These are phyloP conservation scores for Cettia cetti DNA, from an alignment of 2,113 vertebrate genomes.

Conservation along the genomic window DNA sequence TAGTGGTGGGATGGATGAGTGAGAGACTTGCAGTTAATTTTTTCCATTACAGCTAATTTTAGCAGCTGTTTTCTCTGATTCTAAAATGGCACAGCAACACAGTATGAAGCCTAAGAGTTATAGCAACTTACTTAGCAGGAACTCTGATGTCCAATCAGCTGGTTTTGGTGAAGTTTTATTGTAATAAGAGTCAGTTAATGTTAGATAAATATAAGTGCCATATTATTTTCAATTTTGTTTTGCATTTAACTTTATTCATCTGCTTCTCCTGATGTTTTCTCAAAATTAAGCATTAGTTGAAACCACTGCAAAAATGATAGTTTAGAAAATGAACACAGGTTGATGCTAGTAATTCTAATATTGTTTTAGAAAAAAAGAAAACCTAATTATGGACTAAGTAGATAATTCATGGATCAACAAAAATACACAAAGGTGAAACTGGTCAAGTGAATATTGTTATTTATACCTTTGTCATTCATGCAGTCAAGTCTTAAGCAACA, in stretches of 20 bases:
- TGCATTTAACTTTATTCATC: neutral
- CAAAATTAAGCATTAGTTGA: neutral
- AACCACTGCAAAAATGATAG: neutral
- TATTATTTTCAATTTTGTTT: neutral
- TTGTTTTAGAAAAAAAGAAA: neutral
- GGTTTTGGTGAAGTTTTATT: neutral
- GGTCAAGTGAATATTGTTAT: neutral
- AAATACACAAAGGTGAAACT: neutral
- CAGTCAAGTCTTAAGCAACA: neutral
- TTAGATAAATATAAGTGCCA: neutral
- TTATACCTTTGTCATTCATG: neutral
- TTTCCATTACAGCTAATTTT: conserved; percentile 73
- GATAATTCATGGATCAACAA: neutral
- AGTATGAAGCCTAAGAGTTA: neutral
- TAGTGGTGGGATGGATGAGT: conserved; percentile 3
- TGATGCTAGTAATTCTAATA: neutral
- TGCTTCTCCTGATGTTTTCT: neutral
- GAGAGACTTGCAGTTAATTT: conserved; percentile 48
- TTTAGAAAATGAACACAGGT: neutral
- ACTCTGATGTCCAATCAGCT: neutral
- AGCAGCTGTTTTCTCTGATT: conserved; percentile 60
- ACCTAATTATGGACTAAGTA: neutral
- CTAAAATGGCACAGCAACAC: neutral
- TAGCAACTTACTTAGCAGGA: neutral
- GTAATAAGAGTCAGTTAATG: neutral